phyloP scores from a whole-genome alignment of 2,797 vertebrate genomes.

The Micrastur ruficollis region DNA sequence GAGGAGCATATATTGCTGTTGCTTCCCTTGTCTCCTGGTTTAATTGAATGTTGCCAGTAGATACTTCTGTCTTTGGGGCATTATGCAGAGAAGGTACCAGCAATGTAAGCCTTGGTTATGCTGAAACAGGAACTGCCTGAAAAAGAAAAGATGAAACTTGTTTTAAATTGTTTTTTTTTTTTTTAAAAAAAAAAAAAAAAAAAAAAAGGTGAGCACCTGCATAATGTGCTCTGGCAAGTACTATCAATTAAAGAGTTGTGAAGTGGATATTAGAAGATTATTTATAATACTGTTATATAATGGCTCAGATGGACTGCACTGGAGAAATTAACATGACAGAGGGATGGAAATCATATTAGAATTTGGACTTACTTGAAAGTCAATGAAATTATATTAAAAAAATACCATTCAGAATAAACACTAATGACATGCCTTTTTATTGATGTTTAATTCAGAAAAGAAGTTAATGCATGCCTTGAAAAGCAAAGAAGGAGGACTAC shows the following conservation, averaged over 20 bases:
- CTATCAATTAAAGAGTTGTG: conserved; percentile 62
- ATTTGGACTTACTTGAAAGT: conserved; percentile 61
- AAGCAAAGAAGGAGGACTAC: conserved; percentile 22
- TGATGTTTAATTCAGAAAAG: conserved; percentile 83
- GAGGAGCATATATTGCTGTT: neutral
- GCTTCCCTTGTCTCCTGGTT: neutral
- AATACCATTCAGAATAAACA: conserved; percentile 65
- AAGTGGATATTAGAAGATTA: conserved; percentile 42
- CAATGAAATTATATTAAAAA: conserved; percentile 69
- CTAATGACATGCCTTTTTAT: conserved; percentile 77
- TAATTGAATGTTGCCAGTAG: neutral
- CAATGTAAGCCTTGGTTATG: neutral
- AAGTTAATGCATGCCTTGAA: conserved; percentile 61
- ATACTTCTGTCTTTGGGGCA: neutral
- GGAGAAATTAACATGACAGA: conserved; percentile 61
- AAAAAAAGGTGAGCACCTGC: conserved; percentile 17
- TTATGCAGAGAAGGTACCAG: neutral
- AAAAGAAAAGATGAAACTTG: neutral
- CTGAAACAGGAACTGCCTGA: neutral
- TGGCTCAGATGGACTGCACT: neutral
- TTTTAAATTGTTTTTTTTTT: conserved; percentile 54
- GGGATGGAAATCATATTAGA: conserved; percentile 70
- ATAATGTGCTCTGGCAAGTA: neutral
- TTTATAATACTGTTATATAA: conserved; percentile 48
- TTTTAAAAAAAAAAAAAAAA: neutral